Base-by-base conservation (phyloP, 2,797 vertebrate genomes). In the Coracias cyanogaster region DNA sequence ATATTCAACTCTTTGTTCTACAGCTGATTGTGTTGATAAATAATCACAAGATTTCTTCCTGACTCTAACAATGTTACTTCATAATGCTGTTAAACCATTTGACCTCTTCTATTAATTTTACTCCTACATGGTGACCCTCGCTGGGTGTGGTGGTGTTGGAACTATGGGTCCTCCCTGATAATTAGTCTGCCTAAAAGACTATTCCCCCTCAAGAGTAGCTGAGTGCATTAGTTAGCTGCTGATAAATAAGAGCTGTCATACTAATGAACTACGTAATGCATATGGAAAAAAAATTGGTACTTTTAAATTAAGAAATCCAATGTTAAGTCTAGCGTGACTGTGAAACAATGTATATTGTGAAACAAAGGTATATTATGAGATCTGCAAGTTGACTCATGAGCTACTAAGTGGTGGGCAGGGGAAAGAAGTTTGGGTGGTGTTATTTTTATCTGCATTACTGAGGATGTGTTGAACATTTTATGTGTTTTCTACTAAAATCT, bases 21-120 rank as follows among this genome's bases (percentile, higher is more conserved):
- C 60, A 87, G 58, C 70, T 95, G 90, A 92, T 95, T 41, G 33
- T 77, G 65, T 67, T 96, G 92, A 93, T 92, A 93, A 89, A 93
- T 93, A 91, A 87, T 92, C 83, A 45, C 52, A 67, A 26, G 66
- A 86, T 89, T 93, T 93, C 73, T 90, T 96, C 49, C 51, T 70
- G 73, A 31, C 45, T 79, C 17, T 90, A 70, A 33, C 35, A 86
- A 35, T 92, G 79, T 48, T 80, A 54, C 25, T 48, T 64, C 51
- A 91, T 89, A 62, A 80, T 37, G 61, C 46, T 65, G 66, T 78
- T 58, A 62, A 81, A 82, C 43, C 52, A 51, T 79, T 78, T 82
- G 65, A 90, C 87, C 64, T 93, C 90, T 92, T 73, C 41, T 66
- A 3, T 80, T 28, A 60, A 79, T 84, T 93, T 37, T 19, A 11